Percentiles rank a stretch among this genome's conserved stretches.
phyloP scores from a whole-genome alignment of 2,888 invertebrate genomes.

The Limnephilus auricula region DNA sequence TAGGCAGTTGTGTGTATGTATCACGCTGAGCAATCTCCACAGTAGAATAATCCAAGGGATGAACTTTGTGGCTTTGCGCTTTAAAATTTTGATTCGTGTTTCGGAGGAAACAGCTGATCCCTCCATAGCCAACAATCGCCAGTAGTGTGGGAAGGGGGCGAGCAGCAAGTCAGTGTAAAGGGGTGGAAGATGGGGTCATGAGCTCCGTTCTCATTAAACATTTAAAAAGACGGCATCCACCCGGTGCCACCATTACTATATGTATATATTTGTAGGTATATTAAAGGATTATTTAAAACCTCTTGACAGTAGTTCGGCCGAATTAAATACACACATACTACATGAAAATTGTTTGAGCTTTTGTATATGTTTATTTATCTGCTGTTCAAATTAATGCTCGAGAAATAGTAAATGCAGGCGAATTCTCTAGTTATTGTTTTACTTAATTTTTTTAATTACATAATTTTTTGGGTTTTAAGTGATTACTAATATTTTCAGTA shows the following conservation, averaged over 20 bases:
- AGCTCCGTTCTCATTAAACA: not conserved
- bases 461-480: too few species aligned
- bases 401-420: too few species aligned
- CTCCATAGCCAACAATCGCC: too few species aligned
- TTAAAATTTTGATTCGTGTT: constrained; percentile 9
- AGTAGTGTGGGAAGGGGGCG: not conserved
- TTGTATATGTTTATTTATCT: too few species aligned
- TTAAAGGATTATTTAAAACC: too few species aligned
- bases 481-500: not conserved
- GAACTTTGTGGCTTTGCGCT: not conserved
- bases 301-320: not conserved
- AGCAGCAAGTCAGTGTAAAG: not conserved
- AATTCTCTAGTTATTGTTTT: too few species aligned
- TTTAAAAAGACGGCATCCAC: not conserved
- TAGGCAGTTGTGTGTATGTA: too few species aligned
- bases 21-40: too few species aligned
- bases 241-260: not conserved
- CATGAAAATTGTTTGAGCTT: not conserved
- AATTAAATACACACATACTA: not conserved
- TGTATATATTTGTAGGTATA: not conserved
- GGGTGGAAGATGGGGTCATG: not conserved
- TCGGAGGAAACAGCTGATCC: constrained; percentile 18
- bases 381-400: too few species aligned
- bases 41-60: not conserved
- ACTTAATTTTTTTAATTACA: too few species aligned